Evolutionary conservation across 2,113 vertebrate genomes (phyloP), one percentile per base, ranked within the genome.

Genomic region (Jacana jacana): DNA sequence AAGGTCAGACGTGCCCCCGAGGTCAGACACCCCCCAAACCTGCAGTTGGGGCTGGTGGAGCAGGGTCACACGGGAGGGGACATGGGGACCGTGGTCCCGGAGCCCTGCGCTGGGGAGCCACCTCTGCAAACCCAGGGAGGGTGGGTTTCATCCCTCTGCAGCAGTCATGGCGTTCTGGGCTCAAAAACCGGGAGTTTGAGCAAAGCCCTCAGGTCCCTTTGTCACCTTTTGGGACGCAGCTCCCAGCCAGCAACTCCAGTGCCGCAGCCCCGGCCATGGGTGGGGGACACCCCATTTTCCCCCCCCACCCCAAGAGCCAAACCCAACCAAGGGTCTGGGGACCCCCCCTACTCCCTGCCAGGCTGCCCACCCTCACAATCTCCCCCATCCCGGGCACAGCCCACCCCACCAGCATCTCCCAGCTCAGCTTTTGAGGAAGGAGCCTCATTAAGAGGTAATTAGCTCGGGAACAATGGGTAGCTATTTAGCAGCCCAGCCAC

Each of bases 361-460:
- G 39, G 51, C 57, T 13, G 27, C 39, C 44, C 17, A 37, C 46
- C 60, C 22, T 8, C 46, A 72, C 33, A 7, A 17, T 9, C 48
- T 22, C 20, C 48, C 48, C 48, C 48, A 44, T 17, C 20, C 48
- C 48, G 10, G 19, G 48, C 71, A 22, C 51, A 64, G 30, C 33
- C 31, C 72, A 40, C 40, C 37, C 31, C 68, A 10, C 71, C 40
- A 42, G 65, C 78, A 86, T 65, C 79, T 6, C 72, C 72, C 8
- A 0, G 4, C 58, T 61, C 13, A 51, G 64, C 91, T 86, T 66
- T 89, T 33, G 78, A 91, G 93, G 39, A 40, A 69, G 92, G 86
- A 93, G 94, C 80, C 95, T 97, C 97, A 97, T 97, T 97, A 97
- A 89, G 95, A 91, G 92, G 89, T 96, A 96, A 97, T 97, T 97